Evolutionary conservation across 2,888 invertebrate genomes (phyloP), one percentile per base, ranked within the genome.

Genomic region (Dasysyrphus albostriatus): DNA sequence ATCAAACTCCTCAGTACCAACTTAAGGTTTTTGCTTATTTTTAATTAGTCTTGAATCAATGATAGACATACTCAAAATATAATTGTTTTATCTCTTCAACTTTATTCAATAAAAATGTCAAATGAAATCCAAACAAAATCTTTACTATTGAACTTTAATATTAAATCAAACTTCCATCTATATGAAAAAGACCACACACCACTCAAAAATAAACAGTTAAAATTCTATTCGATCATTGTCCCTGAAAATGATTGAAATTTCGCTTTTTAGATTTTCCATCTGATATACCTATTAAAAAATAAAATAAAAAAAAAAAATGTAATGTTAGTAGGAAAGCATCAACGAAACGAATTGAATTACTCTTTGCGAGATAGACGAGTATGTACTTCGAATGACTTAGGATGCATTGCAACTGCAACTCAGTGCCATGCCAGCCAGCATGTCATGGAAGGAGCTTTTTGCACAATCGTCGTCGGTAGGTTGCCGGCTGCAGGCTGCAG

Each of bases 311-410:
- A 42, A 24, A 47, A 7, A 44, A 19, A 32, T 32, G 24, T 44
- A 63, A 54, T 61, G 56, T 29, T 12, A 32, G 34, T 16, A n/a
- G 5, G 34, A 59, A 69, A 69, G 74, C 74, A 83, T 83, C 74
- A 79, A 56, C 61, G 47, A 63, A 75, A 69, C 61, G 79, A 80
- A 83, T 83, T 83, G 83, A 80, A 80, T 83, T 83, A 79, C 79
- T 51, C 74, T 51, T 61, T 6, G 3, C n/a, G 9, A 56, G 54
- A 7, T 54, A 32, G 7, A 32, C 3, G 56, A 32, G 29, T 14
- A 24, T 1, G 10, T 56, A 34, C 34, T 58, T 34, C 8, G 34
- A 58, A 16, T 58, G 58, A 74, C 54, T 83, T 59, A 65, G 65
- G 73, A 78, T 79, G 79, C 67, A 83, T 32, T 74, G 79, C 47